Evolutionary conservation across 2,888 invertebrate genomes (phyloP), one percentile per base, ranked within the genome.

Genomic region (Lasioglossum pauxillum): DNA sequence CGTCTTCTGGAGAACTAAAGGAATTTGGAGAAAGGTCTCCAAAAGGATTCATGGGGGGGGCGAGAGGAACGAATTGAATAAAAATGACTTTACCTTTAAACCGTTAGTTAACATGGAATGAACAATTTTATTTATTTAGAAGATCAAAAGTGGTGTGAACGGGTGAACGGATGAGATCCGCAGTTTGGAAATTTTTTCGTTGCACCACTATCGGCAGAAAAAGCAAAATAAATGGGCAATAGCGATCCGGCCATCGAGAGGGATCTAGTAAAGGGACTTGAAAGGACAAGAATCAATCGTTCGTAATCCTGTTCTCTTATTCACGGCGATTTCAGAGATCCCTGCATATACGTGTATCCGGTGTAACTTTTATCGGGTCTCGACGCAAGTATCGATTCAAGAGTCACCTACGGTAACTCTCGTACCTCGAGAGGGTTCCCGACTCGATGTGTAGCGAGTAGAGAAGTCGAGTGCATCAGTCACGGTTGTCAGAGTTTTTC

Each of bases 401-500:
- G 49, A 53, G 49, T 53, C 23, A 8, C 7, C 49, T 7, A 23
- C 46, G 46, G 46, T 53, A 3, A 8, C 23, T 53, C 8, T 53
- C 23, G 23, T 23, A 23, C 8, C 53, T 53, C 8, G 23, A 8
- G 53, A 23, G 53, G 53, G 23, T 23, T 23, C 23, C 23, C 2
- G 53, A 53, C 23, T 53, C 53, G 53, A 23, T 53, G 19, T 27
- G 60, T 27, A 14, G 5, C 23, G 1, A 12, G 23, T 5, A 27
- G 46, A 23, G 49, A 73, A 53, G 4, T 49, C 16, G 3, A 19
- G 35, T 8, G 31, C 49, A 23, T 41, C 31, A 46, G 60, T 82
- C 31, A 14, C 31, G 64, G 31, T 77, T 57, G 53, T 77, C 69
- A 31, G n/a, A 57, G 23, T 31, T 77, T 57, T 53, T 19, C 35